These are phyloP conservation scores for Drosophila rellima DNA, from an alignment of 2,888 invertebrate species.

Conservation along the genomic window DNA sequence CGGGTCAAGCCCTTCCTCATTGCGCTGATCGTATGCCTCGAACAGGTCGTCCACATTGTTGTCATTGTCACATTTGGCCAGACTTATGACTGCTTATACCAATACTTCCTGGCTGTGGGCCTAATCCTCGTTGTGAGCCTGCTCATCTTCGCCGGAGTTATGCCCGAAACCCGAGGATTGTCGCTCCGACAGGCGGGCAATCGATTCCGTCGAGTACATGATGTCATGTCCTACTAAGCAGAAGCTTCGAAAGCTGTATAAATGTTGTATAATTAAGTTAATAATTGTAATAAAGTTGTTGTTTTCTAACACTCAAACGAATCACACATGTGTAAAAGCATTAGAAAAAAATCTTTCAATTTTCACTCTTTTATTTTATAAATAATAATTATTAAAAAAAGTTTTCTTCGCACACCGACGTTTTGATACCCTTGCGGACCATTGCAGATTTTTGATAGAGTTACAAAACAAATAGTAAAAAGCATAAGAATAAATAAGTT, in stretches of 20 bases:
- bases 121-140: slow-evolving; percentile 57
- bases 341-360: neutral
- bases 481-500: too few species aligned
- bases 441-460: too few species aligned
- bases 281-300: neutral
- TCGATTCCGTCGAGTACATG: slow-evolving; percentile 57
- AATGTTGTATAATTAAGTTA: neutral
- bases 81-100: slow-evolving; percentile 30
- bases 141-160: slow-evolving; percentile 45
- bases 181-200: slow-evolving; percentile 61
- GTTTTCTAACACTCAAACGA: neutral
- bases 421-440: neutral
- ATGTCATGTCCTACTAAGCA: slow-evolving; percentile 60
- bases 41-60: slow-evolving; percentile 72
- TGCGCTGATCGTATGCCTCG: slow-evolving; percentile 64
- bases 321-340: too few species aligned
- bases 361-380: neutral
- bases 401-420: neutral
- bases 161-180: slow-evolving; percentile 68
- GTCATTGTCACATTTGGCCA: slow-evolving; percentile 54
- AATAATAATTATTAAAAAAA: neutral
- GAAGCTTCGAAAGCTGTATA: neutral
- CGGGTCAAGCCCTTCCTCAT: slow-evolving; percentile 75
- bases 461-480: too few species aligned
- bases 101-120: slow-evolving; percentile 66